These are phyloP conservation scores for Goniozus legneri DNA, from an alignment of 1,140 invertebrate genomes.

Conservation along the genomic window DNA sequence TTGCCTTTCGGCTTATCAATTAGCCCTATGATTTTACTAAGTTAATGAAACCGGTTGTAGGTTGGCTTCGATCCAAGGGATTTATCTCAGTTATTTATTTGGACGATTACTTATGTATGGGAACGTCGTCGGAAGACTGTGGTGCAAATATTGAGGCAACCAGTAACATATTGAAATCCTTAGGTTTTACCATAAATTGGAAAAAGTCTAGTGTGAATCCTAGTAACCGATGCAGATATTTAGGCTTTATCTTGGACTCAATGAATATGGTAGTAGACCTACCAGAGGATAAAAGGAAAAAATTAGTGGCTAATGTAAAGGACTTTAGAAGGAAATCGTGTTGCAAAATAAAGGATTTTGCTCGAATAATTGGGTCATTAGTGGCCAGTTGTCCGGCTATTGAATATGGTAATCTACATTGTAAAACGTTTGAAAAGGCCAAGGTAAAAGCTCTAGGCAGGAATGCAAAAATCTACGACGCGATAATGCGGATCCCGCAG, in stretches of 20 bases:
- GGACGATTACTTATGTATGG: background rate
- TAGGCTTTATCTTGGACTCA: background rate
- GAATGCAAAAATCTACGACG: background rate
- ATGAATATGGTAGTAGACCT: background rate
- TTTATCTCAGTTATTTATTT: background rate
- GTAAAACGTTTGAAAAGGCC: background rate
- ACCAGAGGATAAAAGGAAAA: background rate
- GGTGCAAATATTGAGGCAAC: background rate
- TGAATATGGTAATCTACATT: background rate
- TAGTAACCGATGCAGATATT: background rate
- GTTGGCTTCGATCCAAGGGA: background rate
- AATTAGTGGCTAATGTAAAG: background rate
- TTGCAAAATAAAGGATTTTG: background rate
- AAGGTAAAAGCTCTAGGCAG: background rate
- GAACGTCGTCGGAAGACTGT: background rate
- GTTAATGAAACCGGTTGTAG: background rate
- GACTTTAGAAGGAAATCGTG: background rate
- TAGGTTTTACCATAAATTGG: background rate
- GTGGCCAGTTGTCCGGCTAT: background rate
- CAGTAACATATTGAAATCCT: background rate
- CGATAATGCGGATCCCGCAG: background rate
- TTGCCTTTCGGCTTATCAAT: background rate
- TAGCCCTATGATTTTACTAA: background rate
- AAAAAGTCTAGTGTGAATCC: background rate
- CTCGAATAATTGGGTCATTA: background rate